These are phyloP conservation scores for Muricea muricata DNA, from an alignment of 92 coral and sea anemone genomes.

Conservation along the genomic window DNA sequence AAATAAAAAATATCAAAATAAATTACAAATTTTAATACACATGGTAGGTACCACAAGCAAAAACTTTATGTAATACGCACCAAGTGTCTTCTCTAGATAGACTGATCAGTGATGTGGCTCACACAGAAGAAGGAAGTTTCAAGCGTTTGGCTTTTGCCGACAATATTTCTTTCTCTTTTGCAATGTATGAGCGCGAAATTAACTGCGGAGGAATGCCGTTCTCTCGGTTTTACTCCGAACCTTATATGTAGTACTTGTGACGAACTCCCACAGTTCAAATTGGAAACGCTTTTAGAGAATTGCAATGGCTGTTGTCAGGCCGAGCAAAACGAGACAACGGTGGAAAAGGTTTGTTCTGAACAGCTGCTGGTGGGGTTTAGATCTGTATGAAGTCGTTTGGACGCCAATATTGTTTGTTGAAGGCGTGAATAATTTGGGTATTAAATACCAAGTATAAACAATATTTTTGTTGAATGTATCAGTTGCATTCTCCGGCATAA, in stretches of 20 bases:
- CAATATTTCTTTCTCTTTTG: conserved; percentile 80
- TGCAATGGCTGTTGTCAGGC: conserved; percentile 93
- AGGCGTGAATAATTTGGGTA: too few relatives aligned
- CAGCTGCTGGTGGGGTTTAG: background rate
- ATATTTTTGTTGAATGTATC: too few relatives aligned
- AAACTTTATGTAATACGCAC: conserved; percentile 24
- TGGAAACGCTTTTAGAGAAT: conserved; percentile 67
- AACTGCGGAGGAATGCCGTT: conserved; percentile 87
- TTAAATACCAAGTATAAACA: too few relatives aligned
- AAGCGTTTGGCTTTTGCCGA: conserved; percentile 72
- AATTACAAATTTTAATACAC: background rate
- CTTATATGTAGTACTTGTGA: conserved; percentile 96
- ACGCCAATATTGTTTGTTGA: too few relatives aligned
- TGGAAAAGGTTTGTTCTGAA: conserved; percentile 65
- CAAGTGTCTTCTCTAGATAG: background rate
- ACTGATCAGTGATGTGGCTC: conserved; percentile 59
- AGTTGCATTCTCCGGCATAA: too few relatives aligned
- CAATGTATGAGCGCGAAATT: conserved; percentile 72
- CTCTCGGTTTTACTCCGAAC: conserved; percentile 82
- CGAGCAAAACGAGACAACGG: conserved; percentile 76
- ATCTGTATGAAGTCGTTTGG: background rate
- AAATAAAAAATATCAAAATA: background rate
- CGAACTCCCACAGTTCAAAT: conserved; percentile 85
- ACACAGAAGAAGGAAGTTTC: conserved; percentile 81
- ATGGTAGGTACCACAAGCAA: too few relatives aligned